A percentile compares a stretch with the other conserved stretches of the same genome.
These are phyloP conservation scores for Uria aalge DNA, from an alignment of 2,113 vertebrate genomes.

Conservation along the genomic window DNA sequence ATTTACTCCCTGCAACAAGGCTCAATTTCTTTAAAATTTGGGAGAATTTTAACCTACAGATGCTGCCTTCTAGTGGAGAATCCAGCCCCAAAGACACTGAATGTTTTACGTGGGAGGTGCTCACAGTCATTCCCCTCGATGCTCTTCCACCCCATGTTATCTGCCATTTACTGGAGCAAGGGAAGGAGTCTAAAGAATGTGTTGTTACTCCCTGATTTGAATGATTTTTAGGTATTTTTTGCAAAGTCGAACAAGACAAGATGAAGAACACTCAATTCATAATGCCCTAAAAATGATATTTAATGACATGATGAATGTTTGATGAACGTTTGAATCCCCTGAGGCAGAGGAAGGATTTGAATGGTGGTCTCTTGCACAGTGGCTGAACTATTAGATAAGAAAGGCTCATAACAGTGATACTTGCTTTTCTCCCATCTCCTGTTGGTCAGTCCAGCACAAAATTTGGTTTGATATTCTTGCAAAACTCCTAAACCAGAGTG, in stretches of 20 bases:
- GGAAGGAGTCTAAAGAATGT: not conserved
- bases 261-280: not conserved
- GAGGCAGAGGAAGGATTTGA: not conserved
- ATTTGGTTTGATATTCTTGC: not conserved
- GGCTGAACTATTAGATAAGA: not conserved
- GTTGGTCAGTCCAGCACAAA: not conserved
- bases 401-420: not conserved
- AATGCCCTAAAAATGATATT: not conserved
- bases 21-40: not conserved
- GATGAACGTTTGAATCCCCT: not conserved
- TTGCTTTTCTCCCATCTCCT: not conserved
- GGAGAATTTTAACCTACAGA: not conserved
- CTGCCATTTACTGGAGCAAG: not conserved
- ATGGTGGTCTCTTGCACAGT: not conserved
- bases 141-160: not conserved
- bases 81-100: not conserved
- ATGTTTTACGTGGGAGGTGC: not conserved
- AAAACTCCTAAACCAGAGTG: not conserved
- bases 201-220: not conserved
- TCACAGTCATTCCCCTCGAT: not conserved
- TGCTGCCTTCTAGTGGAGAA: not conserved
- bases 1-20: not conserved
- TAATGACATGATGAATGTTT: not conserved
- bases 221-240: not conserved
- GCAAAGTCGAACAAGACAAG: not conserved